These are phyloP conservation scores for Chamaetylas fuelleborni DNA, from an alignment of 2,113 vertebrate genomes.

Conservation along the genomic window DNA sequence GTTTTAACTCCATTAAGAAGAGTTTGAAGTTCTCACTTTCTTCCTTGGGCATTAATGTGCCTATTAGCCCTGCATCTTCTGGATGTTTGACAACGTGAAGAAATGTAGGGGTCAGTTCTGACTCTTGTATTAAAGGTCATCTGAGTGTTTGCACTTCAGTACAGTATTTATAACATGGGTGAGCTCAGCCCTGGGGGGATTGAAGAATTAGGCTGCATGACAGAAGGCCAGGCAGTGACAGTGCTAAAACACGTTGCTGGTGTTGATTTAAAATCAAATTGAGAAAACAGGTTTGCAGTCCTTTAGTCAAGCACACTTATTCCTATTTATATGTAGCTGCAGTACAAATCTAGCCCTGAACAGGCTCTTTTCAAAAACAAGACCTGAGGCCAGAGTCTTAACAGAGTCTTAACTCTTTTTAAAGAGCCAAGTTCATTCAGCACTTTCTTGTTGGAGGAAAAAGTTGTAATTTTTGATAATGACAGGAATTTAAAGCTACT, in stretches of 20 bases:
- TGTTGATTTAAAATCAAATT: background rate
- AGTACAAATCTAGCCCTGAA: background rate
- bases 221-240: background rate
- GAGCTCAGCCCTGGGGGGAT: background rate
- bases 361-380: background rate
- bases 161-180: background rate
- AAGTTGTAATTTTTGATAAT: background rate
- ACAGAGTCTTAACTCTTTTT: background rate
- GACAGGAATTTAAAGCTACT: background rate
- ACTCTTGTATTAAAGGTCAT: background rate
- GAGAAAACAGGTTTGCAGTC: background rate
- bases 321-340: background rate
- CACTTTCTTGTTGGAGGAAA: background rate
- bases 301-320: background rate
- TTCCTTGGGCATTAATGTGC: background rate
- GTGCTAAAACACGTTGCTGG: background rate
- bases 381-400: background rate
- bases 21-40: constrained; percentile 46
- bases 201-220: background rate
- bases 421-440: background rate
- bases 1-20: constrained; percentile 47
- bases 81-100: background rate
- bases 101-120: constrained; percentile 29
- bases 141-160: background rate
- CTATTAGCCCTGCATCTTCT: constrained; percentile 24